Evolutionary conservation across 1,140 invertebrate genomes (phyloP), one percentile per base, ranked within the genome.

Genomic region (Drosophila nannoptera): DNA sequence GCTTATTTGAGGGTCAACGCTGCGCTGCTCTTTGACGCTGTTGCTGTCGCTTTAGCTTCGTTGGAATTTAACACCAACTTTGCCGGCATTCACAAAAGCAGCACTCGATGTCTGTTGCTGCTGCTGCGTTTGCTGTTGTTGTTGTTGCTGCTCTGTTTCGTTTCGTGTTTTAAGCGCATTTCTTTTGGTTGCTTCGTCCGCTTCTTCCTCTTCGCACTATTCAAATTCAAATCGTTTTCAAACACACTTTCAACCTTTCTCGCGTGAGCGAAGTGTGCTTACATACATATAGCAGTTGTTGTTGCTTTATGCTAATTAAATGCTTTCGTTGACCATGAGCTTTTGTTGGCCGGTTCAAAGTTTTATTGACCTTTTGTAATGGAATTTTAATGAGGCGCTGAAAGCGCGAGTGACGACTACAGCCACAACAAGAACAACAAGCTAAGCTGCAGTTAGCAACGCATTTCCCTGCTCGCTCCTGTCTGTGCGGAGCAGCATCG

Each of bases 251-350:
- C 71, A 75, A 63, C 58, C 33, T 55, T 80, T 72, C 81, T 74
- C 66, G 78, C 61, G 77, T 69, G 42, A 45, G 48, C 48, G 0
- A 32, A 33, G 38, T 48, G 12, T 40, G 59, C 45, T 68, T 22
- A 22, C 22, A 22, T 22, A 64, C 69, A 38, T 66, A 59, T 52
- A 53, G 43, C 12, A 14, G 42, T 67, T 69, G 50, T 64, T 58
- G 40, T 49, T 69, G 61, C 60, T 53, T 53, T 69, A 82, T 82
- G 78, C 74, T 84, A 84, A 84, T 84, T 86, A 86, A 84, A 81
- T 81, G 74, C 77, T 86, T 86, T 77, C 77, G 80, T 86, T 84
- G 81, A 84, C 81, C 81, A 84, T 84, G 81, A 84, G 82, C 58
- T 73, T 73, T 69, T 52, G 35, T 52, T 8, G 33, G 16, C 49